These are phyloP conservation scores for Drosophila pruinosa DNA, from an alignment of 1,140 invertebrate genomes.

Conservation along the genomic window DNA sequence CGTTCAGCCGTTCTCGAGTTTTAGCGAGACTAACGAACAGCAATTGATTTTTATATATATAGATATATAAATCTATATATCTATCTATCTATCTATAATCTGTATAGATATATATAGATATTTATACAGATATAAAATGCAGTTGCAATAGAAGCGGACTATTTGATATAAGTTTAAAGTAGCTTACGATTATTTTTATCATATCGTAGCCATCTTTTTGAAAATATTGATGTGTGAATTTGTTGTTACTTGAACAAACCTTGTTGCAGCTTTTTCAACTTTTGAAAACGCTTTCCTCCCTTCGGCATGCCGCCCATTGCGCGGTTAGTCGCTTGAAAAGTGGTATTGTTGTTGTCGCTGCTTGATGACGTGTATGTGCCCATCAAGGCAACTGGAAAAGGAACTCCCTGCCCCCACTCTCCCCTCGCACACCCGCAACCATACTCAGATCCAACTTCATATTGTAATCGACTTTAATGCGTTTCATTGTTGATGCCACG, in stretches of 20 bases:
- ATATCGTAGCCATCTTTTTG: not conserved
- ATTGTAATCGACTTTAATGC: constrained; percentile 83
- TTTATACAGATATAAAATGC: too few species aligned
- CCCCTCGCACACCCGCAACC: not conserved
- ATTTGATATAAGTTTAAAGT: too few species aligned
- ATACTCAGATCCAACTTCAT: constrained; percentile 56
- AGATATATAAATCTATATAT: too few species aligned
- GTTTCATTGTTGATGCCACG: constrained; percentile 83
- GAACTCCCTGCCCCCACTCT: not conserved
- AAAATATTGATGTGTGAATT: not conserved
- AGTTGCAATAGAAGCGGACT: too few species aligned
- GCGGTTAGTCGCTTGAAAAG: constrained; percentile 49
- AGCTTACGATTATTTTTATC: not conserved
- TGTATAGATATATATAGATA: too few species aligned
- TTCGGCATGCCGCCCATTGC: not conserved
- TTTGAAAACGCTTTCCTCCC: not conserved
- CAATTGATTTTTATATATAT: too few species aligned
- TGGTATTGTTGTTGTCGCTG: constrained; percentile 39
- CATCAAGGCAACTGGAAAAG: constrained; percentile 18
- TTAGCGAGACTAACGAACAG: too few species aligned
- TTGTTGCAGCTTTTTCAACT: constrained; percentile 9
- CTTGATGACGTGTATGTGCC: constrained; percentile 47
- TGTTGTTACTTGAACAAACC: constrained; percentile 25
- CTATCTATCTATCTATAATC: too few species aligned
- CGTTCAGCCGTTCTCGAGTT: too few species aligned